Percentiles rank a stretch among this genome's conserved stretches.
These are phyloP conservation scores for Strigops habroptila DNA, from an alignment of 2,113 vertebrate species.

Conservation along the genomic window DNA sequence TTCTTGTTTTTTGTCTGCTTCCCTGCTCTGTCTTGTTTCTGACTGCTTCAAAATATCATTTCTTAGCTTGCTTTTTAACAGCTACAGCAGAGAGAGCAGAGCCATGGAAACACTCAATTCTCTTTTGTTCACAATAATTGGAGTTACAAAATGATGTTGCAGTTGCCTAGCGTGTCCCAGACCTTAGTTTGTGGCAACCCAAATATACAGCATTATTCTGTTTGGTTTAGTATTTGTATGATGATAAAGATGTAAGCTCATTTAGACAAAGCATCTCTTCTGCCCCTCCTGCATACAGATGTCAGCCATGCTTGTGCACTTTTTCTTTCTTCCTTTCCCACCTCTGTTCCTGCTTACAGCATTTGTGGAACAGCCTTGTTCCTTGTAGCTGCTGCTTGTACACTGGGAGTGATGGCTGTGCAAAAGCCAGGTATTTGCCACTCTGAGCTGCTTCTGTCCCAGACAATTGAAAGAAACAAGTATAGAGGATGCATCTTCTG, in stretches of 20 bases:
- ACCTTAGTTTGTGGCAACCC: slow-evolving; percentile 42
- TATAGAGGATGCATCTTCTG: background rate
- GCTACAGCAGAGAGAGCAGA: background rate
- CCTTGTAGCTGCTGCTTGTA: background rate
- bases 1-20: background rate
- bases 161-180: slow-evolving; percentile 23
- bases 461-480: background rate
- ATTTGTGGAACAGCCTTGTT: background rate
- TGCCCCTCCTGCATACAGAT: background rate
- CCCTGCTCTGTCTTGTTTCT: background rate
- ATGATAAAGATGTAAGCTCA: background rate
- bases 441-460: slow-evolving; percentile 22
- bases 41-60: background rate
- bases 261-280: background rate
- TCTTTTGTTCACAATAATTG: slow-evolving; percentile 46
- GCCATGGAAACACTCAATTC: background rate
- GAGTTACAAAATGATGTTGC: slow-evolving; percentile 52
- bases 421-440: background rate
- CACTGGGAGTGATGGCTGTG: background rate
- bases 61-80: background rate
- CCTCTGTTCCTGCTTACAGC: background rate
- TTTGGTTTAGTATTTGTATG: slow-evolving; percentile 21
- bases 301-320: background rate
- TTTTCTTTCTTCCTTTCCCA: background rate
- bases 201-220: slow-evolving; percentile 24